A percentile compares a stretch with the other conserved stretches of the same genome.
Conservation (phyloP, 2,797 vertebrate genomes). For the Phataginus tetradactyla region DNA sequence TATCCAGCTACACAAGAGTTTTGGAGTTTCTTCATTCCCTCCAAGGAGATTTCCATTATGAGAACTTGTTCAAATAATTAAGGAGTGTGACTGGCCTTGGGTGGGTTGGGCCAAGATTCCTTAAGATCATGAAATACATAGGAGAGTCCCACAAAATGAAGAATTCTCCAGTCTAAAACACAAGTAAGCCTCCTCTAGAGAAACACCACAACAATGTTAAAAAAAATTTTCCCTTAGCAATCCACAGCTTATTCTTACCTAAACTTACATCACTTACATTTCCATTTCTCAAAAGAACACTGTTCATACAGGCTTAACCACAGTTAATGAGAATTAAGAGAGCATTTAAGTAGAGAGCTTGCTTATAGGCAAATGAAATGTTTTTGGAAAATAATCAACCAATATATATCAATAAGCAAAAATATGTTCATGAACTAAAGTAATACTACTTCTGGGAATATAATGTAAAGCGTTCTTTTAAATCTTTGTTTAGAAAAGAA, state of each 20-base stretch:
- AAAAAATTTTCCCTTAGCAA: background rate
- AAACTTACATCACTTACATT: background rate
- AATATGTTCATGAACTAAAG: background rate
- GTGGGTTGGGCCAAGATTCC: background rate
- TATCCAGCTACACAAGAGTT: background rate
- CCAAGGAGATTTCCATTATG: background rate
- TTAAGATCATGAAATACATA: background rate
- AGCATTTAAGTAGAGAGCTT: fast-evolving
- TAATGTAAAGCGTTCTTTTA: background rate
- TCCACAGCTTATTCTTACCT: background rate
- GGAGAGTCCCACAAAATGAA: background rate
- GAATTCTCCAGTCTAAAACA: background rate
- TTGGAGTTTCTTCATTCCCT: background rate
- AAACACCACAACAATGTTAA: background rate
- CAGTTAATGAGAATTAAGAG: background rate
- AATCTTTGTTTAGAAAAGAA: background rate
- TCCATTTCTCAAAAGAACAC: background rate
- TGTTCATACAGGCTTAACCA: background rate
- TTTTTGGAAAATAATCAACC: background rate
- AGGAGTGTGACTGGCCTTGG: background rate
- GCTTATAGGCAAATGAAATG: background rate
- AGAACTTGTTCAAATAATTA: background rate
- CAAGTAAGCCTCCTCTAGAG: background rate
- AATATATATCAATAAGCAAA: background rate
- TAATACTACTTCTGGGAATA: background rate